phyloP scores from a whole-genome alignment of 2,888 invertebrate genomes.

The Tenodera sinensis region DNA sequence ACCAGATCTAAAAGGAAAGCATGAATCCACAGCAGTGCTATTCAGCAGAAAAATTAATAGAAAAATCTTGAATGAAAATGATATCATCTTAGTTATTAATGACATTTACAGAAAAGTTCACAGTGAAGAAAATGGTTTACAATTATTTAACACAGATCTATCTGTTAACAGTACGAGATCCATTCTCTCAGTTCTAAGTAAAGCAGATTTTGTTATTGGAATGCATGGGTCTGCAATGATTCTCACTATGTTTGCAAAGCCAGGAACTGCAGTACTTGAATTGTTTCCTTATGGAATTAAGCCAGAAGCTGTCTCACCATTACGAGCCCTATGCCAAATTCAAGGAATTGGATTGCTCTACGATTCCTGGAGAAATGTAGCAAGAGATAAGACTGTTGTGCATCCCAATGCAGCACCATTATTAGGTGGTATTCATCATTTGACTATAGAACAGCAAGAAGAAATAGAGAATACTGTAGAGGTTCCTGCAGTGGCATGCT shows the following conservation, averaged over 20 bases:
- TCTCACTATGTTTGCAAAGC: constrained; percentile 44
- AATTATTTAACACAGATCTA: constrained; percentile 29
- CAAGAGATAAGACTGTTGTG: constrained; percentile 37
- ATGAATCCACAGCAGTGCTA: constrained; percentile 27
- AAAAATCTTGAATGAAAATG: constrained; percentile 46
- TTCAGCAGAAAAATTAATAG: constrained; percentile 43
- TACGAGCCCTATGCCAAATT: constrained; percentile 43
- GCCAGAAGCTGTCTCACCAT: constrained; percentile 46
- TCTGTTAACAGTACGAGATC: constrained; percentile 29
- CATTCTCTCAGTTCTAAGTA: constrained; percentile 28
- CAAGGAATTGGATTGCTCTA: constrained; percentile 42
- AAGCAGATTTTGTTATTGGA: constrained; percentile 34
- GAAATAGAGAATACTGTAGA: constrained; percentile 38
- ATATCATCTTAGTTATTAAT: constrained; percentile 39
- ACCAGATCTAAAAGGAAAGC: neutral
- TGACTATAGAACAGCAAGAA: constrained; percentile 39
- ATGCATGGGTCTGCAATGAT: constrained; percentile 46
- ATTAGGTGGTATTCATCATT: constrained; percentile 45
- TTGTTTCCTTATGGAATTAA: constrained; percentile 50
- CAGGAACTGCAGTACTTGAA: constrained; percentile 44
- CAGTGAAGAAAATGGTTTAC: neutral
- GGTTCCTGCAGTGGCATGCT: constrained; percentile 47
- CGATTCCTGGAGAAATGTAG: constrained; percentile 44
- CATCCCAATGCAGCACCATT: constrained; percentile 42
- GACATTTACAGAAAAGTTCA: constrained; percentile 17